phyloP scores from a whole-genome alignment of 2,113 vertebrate genomes.

The Rhinopomastus cyanomelas region DNA sequence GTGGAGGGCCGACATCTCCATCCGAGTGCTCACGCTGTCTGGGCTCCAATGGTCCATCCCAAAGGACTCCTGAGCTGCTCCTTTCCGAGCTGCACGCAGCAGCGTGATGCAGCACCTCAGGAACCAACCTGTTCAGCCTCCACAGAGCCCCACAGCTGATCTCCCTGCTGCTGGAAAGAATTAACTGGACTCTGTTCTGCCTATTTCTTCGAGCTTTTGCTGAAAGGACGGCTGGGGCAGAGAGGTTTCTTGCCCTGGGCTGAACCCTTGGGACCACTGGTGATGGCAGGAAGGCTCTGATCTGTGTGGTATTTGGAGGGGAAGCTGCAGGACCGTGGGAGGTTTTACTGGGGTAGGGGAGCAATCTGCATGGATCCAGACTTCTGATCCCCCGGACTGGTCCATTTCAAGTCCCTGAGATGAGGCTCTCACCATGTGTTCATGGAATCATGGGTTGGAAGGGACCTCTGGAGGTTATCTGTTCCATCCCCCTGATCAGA shows the following conservation, averaged over 20 bases:
- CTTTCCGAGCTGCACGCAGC: not conserved
- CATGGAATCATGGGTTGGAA: not conserved
- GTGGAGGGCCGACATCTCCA: not conserved
- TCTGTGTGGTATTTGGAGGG: fast-evolving
- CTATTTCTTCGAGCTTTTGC: not conserved
- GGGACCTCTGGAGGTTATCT: no score
- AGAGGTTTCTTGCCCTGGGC: not conserved
- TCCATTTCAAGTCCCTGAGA: not conserved
- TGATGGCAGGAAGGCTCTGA: not conserved
- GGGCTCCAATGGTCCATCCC: not conserved
- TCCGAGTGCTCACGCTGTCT: not conserved
- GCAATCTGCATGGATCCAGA: not conserved
- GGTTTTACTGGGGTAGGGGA: not conserved
- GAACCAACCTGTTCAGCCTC: not conserved
- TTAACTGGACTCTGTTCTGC: not conserved
- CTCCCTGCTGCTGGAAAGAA: not conserved
- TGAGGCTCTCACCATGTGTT: fast-evolving
- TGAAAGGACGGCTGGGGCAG: not conserved
- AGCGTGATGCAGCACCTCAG: not conserved
- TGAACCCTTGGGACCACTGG: not conserved
- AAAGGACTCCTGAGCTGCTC: not conserved
- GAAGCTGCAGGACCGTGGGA: not conserved
- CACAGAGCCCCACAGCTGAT: not conserved
- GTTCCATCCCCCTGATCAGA: no score
- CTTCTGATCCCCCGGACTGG: not conserved